Evolutionary conservation across 1,140 invertebrate genomes (phyloP).

Genomic region (Pemphigus obesinymphae): DNA sequence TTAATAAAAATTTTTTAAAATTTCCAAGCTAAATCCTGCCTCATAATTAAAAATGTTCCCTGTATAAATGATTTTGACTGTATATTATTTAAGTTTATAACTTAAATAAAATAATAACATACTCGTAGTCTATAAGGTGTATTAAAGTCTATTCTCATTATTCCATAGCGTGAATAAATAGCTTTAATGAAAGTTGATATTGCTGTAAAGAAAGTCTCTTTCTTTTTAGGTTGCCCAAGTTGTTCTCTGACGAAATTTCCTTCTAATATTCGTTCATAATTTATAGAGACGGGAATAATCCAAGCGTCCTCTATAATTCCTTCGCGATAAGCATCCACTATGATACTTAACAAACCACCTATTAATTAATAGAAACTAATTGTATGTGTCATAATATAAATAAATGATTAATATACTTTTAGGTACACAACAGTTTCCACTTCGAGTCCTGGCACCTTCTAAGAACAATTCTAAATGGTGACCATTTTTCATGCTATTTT

Average conservation of each 20-base stretch:
- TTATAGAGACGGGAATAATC: constrained; percentile 84
- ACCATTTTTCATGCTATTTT: constrained; percentile 72
- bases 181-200: constrained; percentile 77
- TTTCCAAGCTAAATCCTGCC: no score
- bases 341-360: constrained; percentile 85
- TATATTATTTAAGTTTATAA: no score
- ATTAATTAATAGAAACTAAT: background rate
- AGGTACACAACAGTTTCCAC: constrained; percentile 83
- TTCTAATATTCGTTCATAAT: constrained; percentile 89
- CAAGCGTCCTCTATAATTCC: constrained; percentile 85
- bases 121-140: constrained; percentile 88
- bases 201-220: constrained; percentile 80
- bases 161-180: constrained; percentile 79
- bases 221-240: constrained; percentile 76
- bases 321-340: constrained; percentile 83
- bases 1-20: no score
- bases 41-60: no score
- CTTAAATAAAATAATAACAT: constrained; percentile 45
- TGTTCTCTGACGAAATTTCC: constrained; percentile 90
- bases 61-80: no score
- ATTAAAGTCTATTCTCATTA: constrained; percentile 86
- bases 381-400: background rate
- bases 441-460: constrained; percentile 86
- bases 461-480: constrained; percentile 93
- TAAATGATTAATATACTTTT: constrained; percentile 60